Evolutionary conservation across 2,797 vertebrate genomes (phyloP).

Genomic region (Falco naumanni): DNA sequence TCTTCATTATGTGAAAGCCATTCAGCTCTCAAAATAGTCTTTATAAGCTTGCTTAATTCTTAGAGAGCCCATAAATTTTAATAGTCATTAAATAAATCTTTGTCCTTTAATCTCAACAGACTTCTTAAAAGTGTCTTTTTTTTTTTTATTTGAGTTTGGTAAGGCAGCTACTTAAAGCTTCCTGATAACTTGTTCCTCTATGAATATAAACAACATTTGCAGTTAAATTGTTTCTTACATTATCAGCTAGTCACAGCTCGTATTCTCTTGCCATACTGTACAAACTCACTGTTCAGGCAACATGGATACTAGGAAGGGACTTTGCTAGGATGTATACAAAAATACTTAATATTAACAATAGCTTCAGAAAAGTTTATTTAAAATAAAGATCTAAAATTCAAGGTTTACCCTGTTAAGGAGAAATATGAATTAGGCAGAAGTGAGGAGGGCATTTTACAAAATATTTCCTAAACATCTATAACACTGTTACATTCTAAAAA

Average conservation of each 20-base stretch:
- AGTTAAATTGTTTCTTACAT: conserved; percentile 22
- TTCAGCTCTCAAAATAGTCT: conserved; percentile 46
- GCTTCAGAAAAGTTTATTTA: background rate
- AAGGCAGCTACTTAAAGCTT: conserved; percentile 13
- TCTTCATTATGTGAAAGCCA: conserved; percentile 45
- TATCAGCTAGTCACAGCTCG: background rate
- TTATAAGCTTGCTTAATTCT: conserved; percentile 34
- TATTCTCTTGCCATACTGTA: background rate
- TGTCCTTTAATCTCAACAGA: conserved; percentile 46
- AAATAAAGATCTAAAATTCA: background rate
- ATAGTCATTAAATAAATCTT: conserved; percentile 48
- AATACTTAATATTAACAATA: background rate
- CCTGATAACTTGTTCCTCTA: conserved; percentile 8
- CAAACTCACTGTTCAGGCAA: background rate
- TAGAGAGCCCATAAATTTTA: conserved; percentile 34
- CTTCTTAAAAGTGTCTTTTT: background rate
- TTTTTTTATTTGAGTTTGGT: background rate
- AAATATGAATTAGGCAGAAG: background rate
- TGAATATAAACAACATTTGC: conserved; percentile 23
- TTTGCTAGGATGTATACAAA: background rate
- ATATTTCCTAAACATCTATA: background rate
- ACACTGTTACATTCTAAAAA: background rate
- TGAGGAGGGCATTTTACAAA: background rate
- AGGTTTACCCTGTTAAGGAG: background rate
- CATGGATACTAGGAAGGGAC: background rate